Evolutionary conservation across 2,797 vertebrate species (phyloP), one percentile per base, ranked within the genome.

Genomic region (Lagorchestes hirsutus): DNA sequence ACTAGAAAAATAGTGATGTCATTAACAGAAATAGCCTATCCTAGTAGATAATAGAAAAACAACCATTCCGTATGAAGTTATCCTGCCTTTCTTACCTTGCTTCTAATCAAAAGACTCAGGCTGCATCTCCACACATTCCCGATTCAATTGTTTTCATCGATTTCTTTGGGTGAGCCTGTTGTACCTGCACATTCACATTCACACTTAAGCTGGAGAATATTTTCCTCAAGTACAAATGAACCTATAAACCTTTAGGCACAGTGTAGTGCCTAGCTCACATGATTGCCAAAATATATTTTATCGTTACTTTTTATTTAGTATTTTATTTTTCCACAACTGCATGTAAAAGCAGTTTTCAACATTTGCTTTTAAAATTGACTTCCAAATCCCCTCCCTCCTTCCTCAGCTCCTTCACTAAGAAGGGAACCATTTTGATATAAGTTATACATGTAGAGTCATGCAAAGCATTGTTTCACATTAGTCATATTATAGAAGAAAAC

Each of bases 41-140:
- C 18, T 74, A 22, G 34, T 74, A 74, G n/a, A 74, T 74, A 40
- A 74, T 18, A 74, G 67, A 40, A 40, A 74, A 74, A 74, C n/a
- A 40, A 74, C n/a, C 18, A 22, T 40, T 24, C 40, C 10, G 40
- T 46, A 3, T 82, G 24, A 40, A 24, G n/a, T 46, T 22, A 46
- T 82, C n/a, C 18, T 82, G n/a, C n/a, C 0, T 82, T 92, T 95
- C 90, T 95, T 91, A 55, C 31, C 29, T 95, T 55, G 56, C 29
- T 87, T 93, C n/a, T 62, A 57, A 54, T 11, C 91, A 91, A 95
- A 92, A 90, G 34, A n/a, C 14, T 18, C 62, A 67, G 34, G 62
- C 34, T 92, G 11, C 52, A 31, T 87, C 31, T 54, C 13, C 5
- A 56, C 40, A 82, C 18, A 82, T 1, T 55, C 93, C 54, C 31